Evolutionary conservation across 2,113 vertebrate genomes (phyloP).

Genomic region (Neofelis nebulosa): DNA sequence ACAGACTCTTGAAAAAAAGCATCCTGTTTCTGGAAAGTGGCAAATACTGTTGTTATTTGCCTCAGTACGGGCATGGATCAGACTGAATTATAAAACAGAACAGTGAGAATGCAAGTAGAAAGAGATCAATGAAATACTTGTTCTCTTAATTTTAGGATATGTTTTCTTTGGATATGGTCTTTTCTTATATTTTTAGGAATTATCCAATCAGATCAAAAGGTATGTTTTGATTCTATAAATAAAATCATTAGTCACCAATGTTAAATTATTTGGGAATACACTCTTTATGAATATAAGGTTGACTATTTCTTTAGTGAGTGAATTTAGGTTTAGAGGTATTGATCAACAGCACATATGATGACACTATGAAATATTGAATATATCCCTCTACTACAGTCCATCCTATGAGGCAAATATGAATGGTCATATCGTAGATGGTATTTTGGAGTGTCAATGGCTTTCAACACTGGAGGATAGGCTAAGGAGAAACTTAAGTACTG

Average conservation of each 20-base stretch:
- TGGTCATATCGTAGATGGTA: accelerated
- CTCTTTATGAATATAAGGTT: neutral
- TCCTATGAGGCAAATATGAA: neutral
- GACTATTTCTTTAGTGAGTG: neutral
- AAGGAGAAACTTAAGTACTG: neutral
- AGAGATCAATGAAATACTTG: neutral
- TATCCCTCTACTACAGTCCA: neutral
- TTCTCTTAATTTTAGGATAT: neutral
- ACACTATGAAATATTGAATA: neutral
- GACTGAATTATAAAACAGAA: neutral
- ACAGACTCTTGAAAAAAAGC: neutral
- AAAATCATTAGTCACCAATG: neutral
- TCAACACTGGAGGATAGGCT: neutral
- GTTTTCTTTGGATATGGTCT: neutral
- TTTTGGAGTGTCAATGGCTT: neutral
- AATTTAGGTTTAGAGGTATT: neutral
- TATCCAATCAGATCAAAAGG: neutral
- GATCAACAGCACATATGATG: neutral
- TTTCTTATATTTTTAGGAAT: neutral
- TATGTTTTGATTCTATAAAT: neutral
- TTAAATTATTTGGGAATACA: neutral
- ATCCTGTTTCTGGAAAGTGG: neutral
- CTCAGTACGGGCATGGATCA: neutral
- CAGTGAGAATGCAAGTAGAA: neutral
- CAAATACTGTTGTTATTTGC: neutral